These are phyloP conservation scores for Pseudorectes ferrugineus DNA, from an alignment of 2,113 vertebrate genomes.

Conservation along the genomic window DNA sequence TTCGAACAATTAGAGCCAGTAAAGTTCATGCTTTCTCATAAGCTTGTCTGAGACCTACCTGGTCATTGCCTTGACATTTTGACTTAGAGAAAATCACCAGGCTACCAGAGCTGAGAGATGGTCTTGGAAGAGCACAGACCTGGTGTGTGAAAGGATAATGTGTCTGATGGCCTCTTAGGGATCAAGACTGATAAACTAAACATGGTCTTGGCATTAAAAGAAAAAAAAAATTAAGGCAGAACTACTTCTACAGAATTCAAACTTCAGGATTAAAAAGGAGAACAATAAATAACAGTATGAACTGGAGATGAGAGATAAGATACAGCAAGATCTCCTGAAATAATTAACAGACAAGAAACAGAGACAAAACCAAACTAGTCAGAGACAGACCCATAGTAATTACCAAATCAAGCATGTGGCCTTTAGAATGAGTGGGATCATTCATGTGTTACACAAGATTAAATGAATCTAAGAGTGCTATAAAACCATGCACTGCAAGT, in stretches of 20 bases:
- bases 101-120: background rate
- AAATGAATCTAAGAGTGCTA: constrained; percentile 64
- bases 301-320: constrained; percentile 25
- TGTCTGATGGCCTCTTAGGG: background rate
- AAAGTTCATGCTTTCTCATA: background rate
- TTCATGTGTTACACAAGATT: constrained; percentile 70
- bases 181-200: background rate
- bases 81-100: background rate
- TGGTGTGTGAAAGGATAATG: background rate
- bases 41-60: background rate
- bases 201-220: background rate
- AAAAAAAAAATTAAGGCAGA: background rate
- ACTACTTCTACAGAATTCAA: background rate
- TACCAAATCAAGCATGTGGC: constrained; percentile 73
- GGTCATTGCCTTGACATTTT: background rate
- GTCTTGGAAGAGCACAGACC: background rate
- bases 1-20: background rate
- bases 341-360: constrained; percentile 62
- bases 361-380: constrained; percentile 65
- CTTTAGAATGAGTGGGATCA: constrained; percentile 66
- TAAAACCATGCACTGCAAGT: constrained; percentile 45
- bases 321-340: constrained; percentile 53
- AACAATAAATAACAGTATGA: background rate
- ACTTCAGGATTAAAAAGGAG: background rate
- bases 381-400: constrained; percentile 67